A percentile compares a stretch with the other conserved stretches of the same genome.
phyloP scores from a whole-genome alignment of 2,113 vertebrate genomes.

The Vombatus ursinus region DNA sequence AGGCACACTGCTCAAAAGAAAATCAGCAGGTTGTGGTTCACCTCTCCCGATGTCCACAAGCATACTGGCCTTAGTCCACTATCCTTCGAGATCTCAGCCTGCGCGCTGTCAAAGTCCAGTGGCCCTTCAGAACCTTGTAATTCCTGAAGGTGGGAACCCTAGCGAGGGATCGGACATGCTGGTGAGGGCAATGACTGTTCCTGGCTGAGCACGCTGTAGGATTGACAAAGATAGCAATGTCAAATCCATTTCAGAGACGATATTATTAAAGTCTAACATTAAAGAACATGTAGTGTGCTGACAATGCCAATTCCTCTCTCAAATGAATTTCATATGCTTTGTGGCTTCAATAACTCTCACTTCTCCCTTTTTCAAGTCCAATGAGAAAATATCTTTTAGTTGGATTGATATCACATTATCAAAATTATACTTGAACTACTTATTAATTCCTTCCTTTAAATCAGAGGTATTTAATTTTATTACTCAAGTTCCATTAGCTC shows the following conservation, averaged over 20 bases:
- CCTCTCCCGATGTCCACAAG: constrained; percentile 80
- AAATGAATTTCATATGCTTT: neutral
- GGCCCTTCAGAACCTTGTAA: constrained; percentile 77
- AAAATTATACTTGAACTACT: neutral
- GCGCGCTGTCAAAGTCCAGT: constrained; percentile 84
- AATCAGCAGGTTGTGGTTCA: constrained; percentile 85
- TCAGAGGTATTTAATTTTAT: constrained; percentile 68
- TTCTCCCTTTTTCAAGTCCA: neutral
- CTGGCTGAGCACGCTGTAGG: constrained; percentile 42
- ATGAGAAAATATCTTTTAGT: neutral
- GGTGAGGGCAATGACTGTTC: constrained; percentile 53
- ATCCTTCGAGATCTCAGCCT: constrained; percentile 78
- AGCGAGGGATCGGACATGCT: constrained; percentile 77
- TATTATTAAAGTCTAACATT: constrained; percentile 87
- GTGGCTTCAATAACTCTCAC: neutral
- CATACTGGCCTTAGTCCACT: constrained; percentile 80
- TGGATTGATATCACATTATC: neutral
- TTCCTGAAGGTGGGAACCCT: constrained; percentile 70
- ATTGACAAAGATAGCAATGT: constrained; percentile 75
- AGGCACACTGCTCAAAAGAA: constrained; percentile 80
- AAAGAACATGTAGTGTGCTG: constrained; percentile 82
- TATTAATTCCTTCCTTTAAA: neutral
- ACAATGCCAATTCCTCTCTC: constrained; percentile 80
- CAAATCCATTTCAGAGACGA: constrained; percentile 78
- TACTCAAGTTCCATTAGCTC: constrained; percentile 52